Conservation (phyloP, 2,113 vertebrate species). For the western clawed frog (Xenopus tropicalis) region DNA sequence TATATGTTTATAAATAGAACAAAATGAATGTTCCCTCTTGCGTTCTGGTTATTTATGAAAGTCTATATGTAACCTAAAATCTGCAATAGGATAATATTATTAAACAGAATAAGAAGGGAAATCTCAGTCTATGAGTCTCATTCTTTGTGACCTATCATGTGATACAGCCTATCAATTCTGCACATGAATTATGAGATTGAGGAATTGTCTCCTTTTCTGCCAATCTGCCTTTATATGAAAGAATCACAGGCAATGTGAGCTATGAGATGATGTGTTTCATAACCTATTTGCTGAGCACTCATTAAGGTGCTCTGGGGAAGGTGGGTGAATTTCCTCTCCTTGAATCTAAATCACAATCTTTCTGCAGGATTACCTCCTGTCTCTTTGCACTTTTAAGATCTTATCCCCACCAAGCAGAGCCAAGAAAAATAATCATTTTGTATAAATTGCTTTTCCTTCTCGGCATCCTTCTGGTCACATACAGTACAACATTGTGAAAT, state of each 20-base stretch:
- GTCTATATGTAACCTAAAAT: too few relatives aligned
- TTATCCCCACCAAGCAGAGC: not conserved
- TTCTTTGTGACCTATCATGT: too few relatives aligned
- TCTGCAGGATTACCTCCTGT: constrained; percentile 8
- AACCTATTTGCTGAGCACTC: not conserved
- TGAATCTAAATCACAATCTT: constrained; percentile 12
- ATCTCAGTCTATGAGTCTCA: too few relatives aligned
- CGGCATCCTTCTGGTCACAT: not conserved
- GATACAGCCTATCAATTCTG: too few relatives aligned
- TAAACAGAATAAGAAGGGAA: too few relatives aligned
- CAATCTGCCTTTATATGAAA: not conserved
- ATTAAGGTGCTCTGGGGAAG: not conserved
- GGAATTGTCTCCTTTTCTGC: too few relatives aligned
- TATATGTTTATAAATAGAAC: too few relatives aligned
- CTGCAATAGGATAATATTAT: too few relatives aligned
- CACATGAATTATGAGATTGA: too few relatives aligned
- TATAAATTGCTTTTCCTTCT: not conserved
- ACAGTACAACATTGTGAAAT: not conserved
- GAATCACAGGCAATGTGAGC: not conserved
- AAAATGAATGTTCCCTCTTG: too few relatives aligned
- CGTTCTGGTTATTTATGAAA: too few relatives aligned
- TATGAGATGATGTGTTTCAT: not conserved
- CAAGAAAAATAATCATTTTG: constrained; percentile 2
- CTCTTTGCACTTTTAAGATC: constrained; percentile 8
- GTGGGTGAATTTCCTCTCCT: not conserved